Evolutionary conservation across 2,797 vertebrate genomes (phyloP).

Genomic region (Mormyrus proboscirostris): DNA sequence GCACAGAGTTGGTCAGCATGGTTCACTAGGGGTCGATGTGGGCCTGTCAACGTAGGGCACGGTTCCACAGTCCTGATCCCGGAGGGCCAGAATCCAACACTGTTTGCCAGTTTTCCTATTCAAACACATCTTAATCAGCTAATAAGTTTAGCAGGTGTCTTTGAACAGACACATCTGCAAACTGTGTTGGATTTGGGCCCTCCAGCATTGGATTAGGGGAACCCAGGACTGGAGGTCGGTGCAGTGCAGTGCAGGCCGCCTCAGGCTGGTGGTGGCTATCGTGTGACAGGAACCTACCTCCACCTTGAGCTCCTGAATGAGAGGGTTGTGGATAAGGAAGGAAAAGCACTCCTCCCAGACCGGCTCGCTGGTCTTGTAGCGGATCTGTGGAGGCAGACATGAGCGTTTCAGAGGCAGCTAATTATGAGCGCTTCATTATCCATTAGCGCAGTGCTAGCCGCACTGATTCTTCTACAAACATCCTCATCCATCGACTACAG

Average conservation of each 20-base stretch:
- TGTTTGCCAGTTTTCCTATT: neutral
- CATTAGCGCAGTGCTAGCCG: neutral
- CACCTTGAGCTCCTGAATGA: conserved; percentile 82
- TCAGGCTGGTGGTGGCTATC: neutral
- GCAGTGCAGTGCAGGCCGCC: neutral
- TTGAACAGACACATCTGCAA: neutral
- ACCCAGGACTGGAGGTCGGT: neutral
- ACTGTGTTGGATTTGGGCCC: neutral
- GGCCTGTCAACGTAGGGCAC: neutral
- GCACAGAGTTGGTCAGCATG: neutral
- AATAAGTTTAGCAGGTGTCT: neutral
- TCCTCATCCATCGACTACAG: neutral
- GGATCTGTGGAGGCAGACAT: conserved; percentile 61
- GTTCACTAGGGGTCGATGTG: neutral
- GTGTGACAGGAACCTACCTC: conserved; percentile 66
- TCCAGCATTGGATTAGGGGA: neutral
- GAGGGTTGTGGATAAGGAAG: conserved; percentile 91
- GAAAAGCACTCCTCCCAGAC: conserved; percentile 93
- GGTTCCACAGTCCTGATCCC: neutral
- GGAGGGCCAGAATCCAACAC: neutral
- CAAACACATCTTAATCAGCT: neutral
- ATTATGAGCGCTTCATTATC: neutral
- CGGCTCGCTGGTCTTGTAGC: conserved; percentile 89
- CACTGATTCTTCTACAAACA: neutral
- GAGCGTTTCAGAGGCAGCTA: no score